phyloP scores from a whole-genome alignment of 1,140 invertebrate genomes.

The Temnothorax longispinosus region DNA sequence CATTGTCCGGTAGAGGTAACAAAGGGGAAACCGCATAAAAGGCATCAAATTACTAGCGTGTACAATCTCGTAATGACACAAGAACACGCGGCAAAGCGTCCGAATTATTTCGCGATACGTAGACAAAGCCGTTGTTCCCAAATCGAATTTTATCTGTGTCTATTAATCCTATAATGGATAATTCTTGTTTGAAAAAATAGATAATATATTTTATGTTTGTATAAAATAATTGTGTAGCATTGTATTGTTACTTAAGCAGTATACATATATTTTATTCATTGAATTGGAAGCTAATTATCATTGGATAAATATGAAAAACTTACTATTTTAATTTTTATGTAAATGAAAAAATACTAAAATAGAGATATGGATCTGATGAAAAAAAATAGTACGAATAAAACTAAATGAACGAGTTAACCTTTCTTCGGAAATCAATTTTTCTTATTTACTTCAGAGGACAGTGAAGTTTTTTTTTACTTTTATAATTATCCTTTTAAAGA shows the following conservation, averaged over 20 bases:
- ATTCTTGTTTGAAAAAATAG: not conserved
- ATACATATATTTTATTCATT: not conserved
- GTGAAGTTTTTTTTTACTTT: not conserved
- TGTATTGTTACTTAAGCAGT: not conserved
- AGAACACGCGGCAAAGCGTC: not conserved
- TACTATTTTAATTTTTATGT: conserved; percentile 3
- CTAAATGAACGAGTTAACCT: not conserved
- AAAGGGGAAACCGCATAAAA: conserved; percentile 58
- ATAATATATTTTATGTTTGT: not conserved
- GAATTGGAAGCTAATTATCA: not conserved
- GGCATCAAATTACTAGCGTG: conserved; percentile 66
- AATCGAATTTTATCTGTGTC: conserved; percentile 57
- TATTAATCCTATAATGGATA: conserved; percentile 8
- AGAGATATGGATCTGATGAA: not conserved
- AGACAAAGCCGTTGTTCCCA: conserved; percentile 56
- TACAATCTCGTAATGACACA: conserved; percentile 64
- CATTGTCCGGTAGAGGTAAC: conserved; percentile 60
- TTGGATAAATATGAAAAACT: not conserved
- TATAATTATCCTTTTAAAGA: conserved; percentile 44
- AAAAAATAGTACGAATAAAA: conserved; percentile 5
- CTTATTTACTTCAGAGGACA: not conserved
- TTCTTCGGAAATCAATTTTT: conserved; percentile 25
- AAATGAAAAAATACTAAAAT: conserved; percentile 17
- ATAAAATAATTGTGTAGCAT: not conserved
- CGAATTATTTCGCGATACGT: conserved; percentile 67